Evolutionary conservation across 2,888 invertebrate genomes (phyloP), one percentile per base, ranked within the genome.

Genomic region (Hydroisotoma schaefferi): DNA sequence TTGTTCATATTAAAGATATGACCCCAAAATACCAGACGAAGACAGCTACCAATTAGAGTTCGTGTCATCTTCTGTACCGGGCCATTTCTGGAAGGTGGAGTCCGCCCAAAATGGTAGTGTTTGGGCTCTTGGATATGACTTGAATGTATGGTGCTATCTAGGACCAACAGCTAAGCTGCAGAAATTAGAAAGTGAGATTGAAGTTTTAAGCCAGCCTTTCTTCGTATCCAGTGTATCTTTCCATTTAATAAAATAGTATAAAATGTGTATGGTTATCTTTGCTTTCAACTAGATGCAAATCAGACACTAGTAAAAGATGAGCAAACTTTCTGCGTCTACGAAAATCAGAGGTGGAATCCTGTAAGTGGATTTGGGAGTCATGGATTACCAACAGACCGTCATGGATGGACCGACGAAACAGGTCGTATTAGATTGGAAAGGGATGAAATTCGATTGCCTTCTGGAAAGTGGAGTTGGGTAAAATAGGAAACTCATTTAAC

Each of bases 81-180:
- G 94, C 0, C 91, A 94, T 77, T 81, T 94, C 69, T 82, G 86
- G 63, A 82, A 84, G 72, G 83, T 94, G 0, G 90, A 90, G 75
- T 84, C 85, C 51, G 87, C 87, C 74, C 80, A 82, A 55, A 81
- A 81, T 55, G 91, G 90, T n/a, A 83, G 92, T 15, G 86, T 87
- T n/a, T 94, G 94, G 94, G 93, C 88, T 1, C 84, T 94, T 67
- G 88, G 91, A 20, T 89, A 89, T 75, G 90, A 94, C 76, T 87
- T 86, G 73, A 86, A 88, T 27, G 87, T 87, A n/a, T 94, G 91
- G 89, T 87, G 88, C 3, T 92, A 93, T 74, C 89, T 88, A 12
- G 88, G 88, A 4, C 91, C 91, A 46, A 26, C 53, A 0, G n/a
- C n/a, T n/a, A n/a, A n/a, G n/a, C n/a, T n/a, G n/a, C 68, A 22